Conservation (phyloP, 2,888 invertebrate species). For the Metallyticus violacea region DNA sequence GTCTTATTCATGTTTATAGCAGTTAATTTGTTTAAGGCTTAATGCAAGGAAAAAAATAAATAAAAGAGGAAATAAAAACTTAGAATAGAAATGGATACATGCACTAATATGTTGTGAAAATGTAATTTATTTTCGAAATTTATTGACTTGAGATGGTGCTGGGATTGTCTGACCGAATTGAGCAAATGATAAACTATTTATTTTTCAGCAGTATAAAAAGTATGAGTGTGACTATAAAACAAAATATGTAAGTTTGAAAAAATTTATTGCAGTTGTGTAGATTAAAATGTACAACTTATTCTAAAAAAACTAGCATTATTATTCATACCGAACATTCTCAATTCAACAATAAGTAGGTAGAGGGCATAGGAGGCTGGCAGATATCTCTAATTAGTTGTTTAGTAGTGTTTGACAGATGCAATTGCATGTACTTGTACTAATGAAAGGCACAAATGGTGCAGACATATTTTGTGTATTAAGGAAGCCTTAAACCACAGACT, state of each 20-base stretch:
- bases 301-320: background rate
- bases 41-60: background rate
- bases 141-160: background rate
- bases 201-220: background rate
- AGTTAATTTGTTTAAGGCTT: background rate
- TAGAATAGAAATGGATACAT: background rate
- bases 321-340: too few species aligned
- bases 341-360: too few species aligned
- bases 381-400: too few species aligned
- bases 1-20: background rate
- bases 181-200: background rate
- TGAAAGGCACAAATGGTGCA: too few species aligned
- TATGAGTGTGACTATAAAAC: background rate
- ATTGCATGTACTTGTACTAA: too few species aligned
- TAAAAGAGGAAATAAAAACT: background rate
- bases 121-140: background rate
- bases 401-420: too few species aligned
- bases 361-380: too few species aligned
- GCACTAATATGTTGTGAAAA: background rate
- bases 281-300: background rate
- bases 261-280: slow-evolving; percentile 6
- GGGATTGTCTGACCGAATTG: background rate
- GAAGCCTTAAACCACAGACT: too few species aligned
- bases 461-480: too few species aligned
- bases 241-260: background rate